Conservation (phyloP, 2,888 invertebrate species). For the Drosophila suboccidentalis region DNA sequence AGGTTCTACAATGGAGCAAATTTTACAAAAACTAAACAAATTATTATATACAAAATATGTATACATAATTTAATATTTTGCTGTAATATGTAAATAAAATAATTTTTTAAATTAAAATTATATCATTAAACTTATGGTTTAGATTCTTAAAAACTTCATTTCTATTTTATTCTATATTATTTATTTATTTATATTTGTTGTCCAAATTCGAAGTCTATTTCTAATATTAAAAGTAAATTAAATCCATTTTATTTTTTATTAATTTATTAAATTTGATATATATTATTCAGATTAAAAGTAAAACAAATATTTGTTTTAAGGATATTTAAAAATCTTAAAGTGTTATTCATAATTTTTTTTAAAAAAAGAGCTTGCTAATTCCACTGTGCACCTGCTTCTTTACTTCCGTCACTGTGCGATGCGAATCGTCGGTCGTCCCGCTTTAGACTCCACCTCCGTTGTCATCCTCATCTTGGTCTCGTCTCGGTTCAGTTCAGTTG, state of each 20-base stretch:
- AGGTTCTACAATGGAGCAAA: slow-evolving; percentile 51
- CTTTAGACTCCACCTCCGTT: slow-evolving; percentile 31
- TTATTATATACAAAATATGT: too few relatives aligned
- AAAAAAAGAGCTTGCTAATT: not conserved
- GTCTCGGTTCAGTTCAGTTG: slow-evolving; percentile 35
- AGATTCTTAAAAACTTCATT: not conserved
- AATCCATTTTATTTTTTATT: not conserved
- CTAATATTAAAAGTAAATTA: too few relatives aligned
- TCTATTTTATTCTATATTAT: not conserved
- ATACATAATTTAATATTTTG: too few relatives aligned
- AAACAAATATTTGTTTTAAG: too few relatives aligned
- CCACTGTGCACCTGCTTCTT: slow-evolving; percentile 64
- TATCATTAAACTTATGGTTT: not conserved
- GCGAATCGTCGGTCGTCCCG: slow-evolving; percentile 39
- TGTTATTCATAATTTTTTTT: not conserved
- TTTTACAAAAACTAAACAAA: not conserved
- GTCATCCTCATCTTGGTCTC: slow-evolving; percentile 49
- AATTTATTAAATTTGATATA: too few relatives aligned
- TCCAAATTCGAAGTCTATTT: too few relatives aligned
- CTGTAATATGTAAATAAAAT: too few relatives aligned
- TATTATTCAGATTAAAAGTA: too few relatives aligned
- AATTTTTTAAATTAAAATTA: too few relatives aligned
- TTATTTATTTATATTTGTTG: not conserved
- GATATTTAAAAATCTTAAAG: not conserved
- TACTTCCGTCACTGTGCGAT: slow-evolving; percentile 70